A percentile compares a stretch with the other conserved stretches of the same genome.
phyloP scores from a whole-genome alignment of 2,797 vertebrate species.

The Leptodactylus fallax region DNA sequence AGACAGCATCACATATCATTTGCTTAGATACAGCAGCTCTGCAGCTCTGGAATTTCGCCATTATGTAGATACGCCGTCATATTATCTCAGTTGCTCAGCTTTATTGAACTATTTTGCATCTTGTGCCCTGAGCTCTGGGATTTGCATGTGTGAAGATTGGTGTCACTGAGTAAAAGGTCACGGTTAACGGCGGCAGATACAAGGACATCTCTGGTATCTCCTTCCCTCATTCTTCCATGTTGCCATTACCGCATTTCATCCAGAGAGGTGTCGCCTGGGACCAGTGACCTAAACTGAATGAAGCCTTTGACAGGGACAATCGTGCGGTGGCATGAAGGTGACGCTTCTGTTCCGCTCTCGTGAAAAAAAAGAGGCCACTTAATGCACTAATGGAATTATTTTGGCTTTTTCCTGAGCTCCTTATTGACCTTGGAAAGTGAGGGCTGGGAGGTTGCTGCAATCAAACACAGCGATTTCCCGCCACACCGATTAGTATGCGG shows the following conservation, averaged over 20 bases:
- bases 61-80: not conserved
- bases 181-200: not conserved
- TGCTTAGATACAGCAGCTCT: not conserved
- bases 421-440: constrained; percentile 72
- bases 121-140: not conserved
- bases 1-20: no score
- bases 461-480: constrained; percentile 67
- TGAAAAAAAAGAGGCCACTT: constrained; percentile 6
- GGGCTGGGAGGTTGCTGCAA: constrained; percentile 67
- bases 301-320: constrained; percentile 28
- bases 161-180: not conserved
- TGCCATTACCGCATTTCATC: constrained; percentile 3
- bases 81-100: not conserved
- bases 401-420: constrained; percentile 1
- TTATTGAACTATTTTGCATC: no score
- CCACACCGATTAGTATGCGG: constrained; percentile 70
- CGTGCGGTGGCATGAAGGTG: not conserved
- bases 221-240: not conserved
- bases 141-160: not conserved
- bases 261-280: not conserved
- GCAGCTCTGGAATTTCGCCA: not conserved
- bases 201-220: not conserved
- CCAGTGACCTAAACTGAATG: not conserved
- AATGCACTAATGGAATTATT: constrained; percentile 57
- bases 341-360: not conserved